These are phyloP conservation scores for Sinhomidia bicolor DNA, from an alignment of 2,888 invertebrate genomes.

Conservation along the genomic window DNA sequence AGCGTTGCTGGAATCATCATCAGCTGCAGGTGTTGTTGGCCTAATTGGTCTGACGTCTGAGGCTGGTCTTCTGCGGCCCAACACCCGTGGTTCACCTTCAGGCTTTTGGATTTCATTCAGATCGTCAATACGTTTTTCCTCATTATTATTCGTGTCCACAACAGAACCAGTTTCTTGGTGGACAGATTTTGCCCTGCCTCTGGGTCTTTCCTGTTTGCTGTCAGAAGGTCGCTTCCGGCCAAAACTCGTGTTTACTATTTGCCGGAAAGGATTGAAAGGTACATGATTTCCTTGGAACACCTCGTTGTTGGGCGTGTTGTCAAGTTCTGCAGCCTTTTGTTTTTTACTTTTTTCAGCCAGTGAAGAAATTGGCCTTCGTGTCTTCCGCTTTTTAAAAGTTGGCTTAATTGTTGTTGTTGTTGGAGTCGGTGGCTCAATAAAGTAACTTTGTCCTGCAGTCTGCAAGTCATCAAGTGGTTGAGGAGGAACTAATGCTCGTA, in stretches of 20 bases:
- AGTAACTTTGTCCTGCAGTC: conserved; percentile 65
- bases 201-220: conserved; percentile 50
- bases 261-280: conserved; percentile 61
- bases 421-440: conserved; percentile 63
- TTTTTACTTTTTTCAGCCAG: conserved; percentile 58
- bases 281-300: conserved; percentile 49
- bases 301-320: conserved; percentile 47
- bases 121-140: neutral
- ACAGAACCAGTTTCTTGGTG: conserved; percentile 26
- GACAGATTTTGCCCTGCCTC: conserved; percentile 50
- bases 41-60: conserved; percentile 36
- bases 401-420: conserved; percentile 63
- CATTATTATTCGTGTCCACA: neutral
- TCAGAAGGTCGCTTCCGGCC: conserved; percentile 55
- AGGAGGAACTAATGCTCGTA: neutral
- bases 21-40: conserved; percentile 10
- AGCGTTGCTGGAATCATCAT: neutral
- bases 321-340: conserved; percentile 10
- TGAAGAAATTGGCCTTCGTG: conserved; percentile 59
- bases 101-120: conserved; percentile 50
- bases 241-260: conserved; percentile 67
- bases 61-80: conserved; percentile 29
- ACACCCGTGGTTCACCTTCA: conserved; percentile 59
- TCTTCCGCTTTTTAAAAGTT: conserved; percentile 65
- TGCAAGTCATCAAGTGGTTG: conserved; percentile 18